Evolutionary conservation across 2,888 invertebrate genomes (phyloP), one percentile per base, ranked within the genome.

Genomic region (Autographa pulchrina): DNA sequence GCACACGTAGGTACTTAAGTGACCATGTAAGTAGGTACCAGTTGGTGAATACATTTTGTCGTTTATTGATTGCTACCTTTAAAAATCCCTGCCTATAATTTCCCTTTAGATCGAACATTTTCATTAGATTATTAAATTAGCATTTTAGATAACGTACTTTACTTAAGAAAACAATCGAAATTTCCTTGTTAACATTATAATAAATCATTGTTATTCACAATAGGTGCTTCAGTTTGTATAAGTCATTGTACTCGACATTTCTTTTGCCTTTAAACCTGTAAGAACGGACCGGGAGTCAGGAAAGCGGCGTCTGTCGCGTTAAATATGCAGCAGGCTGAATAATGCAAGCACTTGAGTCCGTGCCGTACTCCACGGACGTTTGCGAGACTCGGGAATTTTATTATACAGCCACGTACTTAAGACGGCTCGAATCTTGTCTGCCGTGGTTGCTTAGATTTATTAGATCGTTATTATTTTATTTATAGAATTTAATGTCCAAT

Each of bases 251-350:
- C 14, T 61, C 11, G n/a, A 38, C 18, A 54, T 65, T 68, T 58
- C 25, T 70, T 74, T 67, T 66, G 52, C 38, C 58, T 64, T 11
- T 73, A 60, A 74, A 69, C 65, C 43, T 70, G 66, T 70, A 74
- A 67, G 64, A 73, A 62, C 64, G 65, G 70, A 75, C 74, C 65
- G 69, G 75, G 74, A 71, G 75, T 74, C 70, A 64, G 65, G 68
- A 74, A 78, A 68, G 63, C 74, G 70, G 74, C 76, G 83, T 74
- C 80, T 79, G 73, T 76, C 79, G 67, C 75, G 77, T 91, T 89
- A 90, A 90, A 88, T 90, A 91, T 91, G 89, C 89, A 91, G 82
- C 83, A 85, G 76, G 52, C 77, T 91, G 90, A 91, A 91, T 91
- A 89, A 91, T 91, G 88, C 90, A 90, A 70, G 85, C 85, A 83